Percentiles rank a stretch among this genome's conserved stretches.
Conservation (phyloP, 1,140 invertebrate species). For the Drosophila repletoides region DNA sequence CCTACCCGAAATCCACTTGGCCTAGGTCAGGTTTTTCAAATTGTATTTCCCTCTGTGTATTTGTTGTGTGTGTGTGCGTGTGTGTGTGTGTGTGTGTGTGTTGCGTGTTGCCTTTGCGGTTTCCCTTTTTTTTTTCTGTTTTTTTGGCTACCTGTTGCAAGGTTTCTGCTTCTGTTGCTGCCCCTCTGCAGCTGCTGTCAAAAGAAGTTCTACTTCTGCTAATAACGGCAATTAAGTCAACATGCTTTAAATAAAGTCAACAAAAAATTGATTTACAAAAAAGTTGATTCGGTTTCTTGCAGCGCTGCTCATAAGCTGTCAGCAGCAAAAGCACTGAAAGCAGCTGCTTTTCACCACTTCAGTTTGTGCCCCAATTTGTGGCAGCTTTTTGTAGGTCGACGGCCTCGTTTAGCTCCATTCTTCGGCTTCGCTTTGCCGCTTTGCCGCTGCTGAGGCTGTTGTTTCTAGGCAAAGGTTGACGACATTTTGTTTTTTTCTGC, state of each 20-base stretch:
- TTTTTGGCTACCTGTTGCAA: constrained; percentile 72
- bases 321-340: constrained; percentile 34
- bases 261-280: constrained; percentile 67
- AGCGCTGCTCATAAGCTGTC: constrained; percentile 62
- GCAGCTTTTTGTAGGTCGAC: constrained; percentile 45
- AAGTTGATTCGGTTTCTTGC: constrained; percentile 29
- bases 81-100: constrained; percentile 36
- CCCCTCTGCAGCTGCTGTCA: constrained; percentile 54
- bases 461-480: background rate
- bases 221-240: constrained; percentile 75
- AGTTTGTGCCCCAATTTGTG: constrained; percentile 53
- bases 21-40: constrained; percentile 79
- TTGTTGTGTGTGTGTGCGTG: constrained; percentile 2
- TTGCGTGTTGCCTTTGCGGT: constrained; percentile 69
- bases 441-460: no score
- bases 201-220: constrained; percentile 14
- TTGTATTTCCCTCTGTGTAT: no score
- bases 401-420: constrained; percentile 27
- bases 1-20: constrained; percentile 74
- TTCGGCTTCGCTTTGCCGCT: constrained; percentile 10
- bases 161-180: constrained; percentile 24
- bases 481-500: no score
- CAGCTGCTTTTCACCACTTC: constrained; percentile 22
- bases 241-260: constrained; percentile 68
- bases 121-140: no score